Conservation (phyloP, 1,140 invertebrate genomes). For the Periplaneta americana region DNA sequence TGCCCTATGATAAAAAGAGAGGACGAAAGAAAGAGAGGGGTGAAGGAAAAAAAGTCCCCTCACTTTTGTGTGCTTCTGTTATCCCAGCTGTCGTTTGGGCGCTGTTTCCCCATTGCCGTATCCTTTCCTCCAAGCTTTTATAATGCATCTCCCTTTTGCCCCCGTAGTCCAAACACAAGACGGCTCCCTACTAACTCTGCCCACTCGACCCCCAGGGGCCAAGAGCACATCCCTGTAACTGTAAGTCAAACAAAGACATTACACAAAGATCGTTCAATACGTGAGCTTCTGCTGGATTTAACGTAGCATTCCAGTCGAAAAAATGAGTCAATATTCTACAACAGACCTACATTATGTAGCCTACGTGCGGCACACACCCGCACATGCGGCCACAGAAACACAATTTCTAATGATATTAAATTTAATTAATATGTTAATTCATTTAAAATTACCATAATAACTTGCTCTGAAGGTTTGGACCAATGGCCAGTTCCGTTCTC, state of each 20-base stretch:
- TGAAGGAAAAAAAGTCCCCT: not conserved
- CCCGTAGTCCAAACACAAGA: not conserved
- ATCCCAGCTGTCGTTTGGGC: slow-evolving; percentile 1
- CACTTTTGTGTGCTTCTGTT: slow-evolving; percentile 1
- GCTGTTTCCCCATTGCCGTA: not conserved
- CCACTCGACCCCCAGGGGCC: not conserved
- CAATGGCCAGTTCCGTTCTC: too few species aligned
- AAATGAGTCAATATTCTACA: too few species aligned
- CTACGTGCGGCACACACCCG: too few species aligned
- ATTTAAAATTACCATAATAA: too few species aligned
- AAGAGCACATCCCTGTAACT: not conserved
- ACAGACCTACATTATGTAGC: too few species aligned
- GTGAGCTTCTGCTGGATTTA: too few species aligned
- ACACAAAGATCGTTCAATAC: not conserved
- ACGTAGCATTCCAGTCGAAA: too few species aligned
- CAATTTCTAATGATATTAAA: too few species aligned
- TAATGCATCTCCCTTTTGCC: not conserved
- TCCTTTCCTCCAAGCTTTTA: not conserved
- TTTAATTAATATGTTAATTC: too few species aligned
- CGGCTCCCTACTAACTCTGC: not conserved
- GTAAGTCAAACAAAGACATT: not conserved
- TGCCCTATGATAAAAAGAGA: not conserved
- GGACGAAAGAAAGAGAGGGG: not conserved
- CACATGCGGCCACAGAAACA: too few species aligned
- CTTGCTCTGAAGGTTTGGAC: too few species aligned